These are phyloP conservation scores for Myathropa florea DNA, from an alignment of 2,888 invertebrate species.

Conservation along the genomic window DNA sequence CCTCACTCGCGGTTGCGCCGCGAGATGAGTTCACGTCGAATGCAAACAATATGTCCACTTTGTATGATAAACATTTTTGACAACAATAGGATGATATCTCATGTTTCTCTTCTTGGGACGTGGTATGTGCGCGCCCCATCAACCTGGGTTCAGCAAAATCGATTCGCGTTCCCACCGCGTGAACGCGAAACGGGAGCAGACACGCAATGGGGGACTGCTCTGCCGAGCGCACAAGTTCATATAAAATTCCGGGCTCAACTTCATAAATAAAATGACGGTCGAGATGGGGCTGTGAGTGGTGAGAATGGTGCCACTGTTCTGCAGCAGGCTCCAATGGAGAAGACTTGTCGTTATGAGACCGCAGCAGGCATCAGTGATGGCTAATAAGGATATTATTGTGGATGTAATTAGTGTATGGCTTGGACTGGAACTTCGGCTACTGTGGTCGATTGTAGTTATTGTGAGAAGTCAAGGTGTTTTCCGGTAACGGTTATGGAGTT, in stretches of 20 bases:
- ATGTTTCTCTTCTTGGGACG: conserved; percentile 43
- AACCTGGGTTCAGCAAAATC: conserved; percentile 27
- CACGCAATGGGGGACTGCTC: conserved; percentile 30
- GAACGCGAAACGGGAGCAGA: conserved; percentile 51
- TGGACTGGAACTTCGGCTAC: not conserved
- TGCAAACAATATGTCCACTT: conserved; percentile 71
- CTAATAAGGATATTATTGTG: conserved; percentile 68
- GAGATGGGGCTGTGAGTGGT: not conserved
- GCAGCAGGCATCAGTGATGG: conserved; percentile 51
- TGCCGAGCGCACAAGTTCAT: conserved; percentile 52
- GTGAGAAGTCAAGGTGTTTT: not conserved
- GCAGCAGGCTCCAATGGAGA: conserved; percentile 22
- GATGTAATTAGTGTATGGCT: conserved; percentile 59
- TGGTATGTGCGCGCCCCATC: conserved; percentile 5
- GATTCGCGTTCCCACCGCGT: conserved; percentile 47
- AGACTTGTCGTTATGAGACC: conserved; percentile 35
- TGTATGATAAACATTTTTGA: conserved; percentile 71
- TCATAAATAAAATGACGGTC: conserved; percentile 68
- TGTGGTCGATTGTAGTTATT: not conserved
- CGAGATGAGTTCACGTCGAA: conserved; percentile 49
- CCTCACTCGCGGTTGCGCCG: conserved; percentile 52
- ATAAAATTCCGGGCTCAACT: conserved; percentile 68
- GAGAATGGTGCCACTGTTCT: conserved; percentile 48
- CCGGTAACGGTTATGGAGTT: no score
- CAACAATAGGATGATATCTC: conserved; percentile 70